A percentile compares a stretch with the other conserved stretches of the same genome.
phyloP scores from a whole-genome alignment of 2,113 vertebrate species.

The Menidia beryllina region DNA sequence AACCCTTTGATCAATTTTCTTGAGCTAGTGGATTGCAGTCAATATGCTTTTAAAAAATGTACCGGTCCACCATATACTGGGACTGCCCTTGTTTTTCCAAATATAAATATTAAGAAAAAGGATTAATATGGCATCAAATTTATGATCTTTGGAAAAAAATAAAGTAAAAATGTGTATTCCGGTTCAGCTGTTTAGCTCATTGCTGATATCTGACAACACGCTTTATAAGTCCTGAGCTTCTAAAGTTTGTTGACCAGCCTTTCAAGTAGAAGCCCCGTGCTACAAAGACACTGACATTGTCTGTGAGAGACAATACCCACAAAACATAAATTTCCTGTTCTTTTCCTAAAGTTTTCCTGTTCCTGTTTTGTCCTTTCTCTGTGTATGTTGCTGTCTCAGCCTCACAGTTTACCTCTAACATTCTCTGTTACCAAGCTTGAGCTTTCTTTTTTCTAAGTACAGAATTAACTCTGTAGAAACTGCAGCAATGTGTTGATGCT shows the following conservation, averaged over 20 bases:
- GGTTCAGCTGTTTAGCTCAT: not conserved
- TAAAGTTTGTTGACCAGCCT: not conserved
- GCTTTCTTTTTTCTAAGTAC: not conserved
- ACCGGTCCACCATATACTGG: too few relatives aligned
- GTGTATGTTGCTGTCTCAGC: conserved; percentile 12
- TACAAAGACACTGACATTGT: conserved; percentile 22
- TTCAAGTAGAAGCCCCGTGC: conserved; percentile 14
- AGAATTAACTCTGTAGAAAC: not conserved
- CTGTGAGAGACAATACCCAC: conserved; percentile 52
- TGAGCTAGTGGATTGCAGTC: not conserved
- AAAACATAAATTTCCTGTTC: conserved; percentile 66
- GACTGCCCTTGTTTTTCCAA: too few relatives aligned
- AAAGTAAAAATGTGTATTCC: not conserved
- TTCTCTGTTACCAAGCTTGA: not conserved
- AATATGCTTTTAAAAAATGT: not conserved
- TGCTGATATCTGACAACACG: not conserved
- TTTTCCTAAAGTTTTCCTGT: conserved; percentile 68
- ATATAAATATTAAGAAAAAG: too few relatives aligned
- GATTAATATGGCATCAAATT: not conserved
- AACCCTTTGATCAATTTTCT: not conserved
- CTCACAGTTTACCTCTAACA: conserved; percentile 32
- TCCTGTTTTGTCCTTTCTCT: conserved; percentile 58
- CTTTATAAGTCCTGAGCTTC: not conserved
- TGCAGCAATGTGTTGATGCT: not conserved
- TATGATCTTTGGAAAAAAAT: not conserved